Conservation (phyloP, 2,797 vertebrate genomes). For the Pseudochirops corinnae region DNA sequence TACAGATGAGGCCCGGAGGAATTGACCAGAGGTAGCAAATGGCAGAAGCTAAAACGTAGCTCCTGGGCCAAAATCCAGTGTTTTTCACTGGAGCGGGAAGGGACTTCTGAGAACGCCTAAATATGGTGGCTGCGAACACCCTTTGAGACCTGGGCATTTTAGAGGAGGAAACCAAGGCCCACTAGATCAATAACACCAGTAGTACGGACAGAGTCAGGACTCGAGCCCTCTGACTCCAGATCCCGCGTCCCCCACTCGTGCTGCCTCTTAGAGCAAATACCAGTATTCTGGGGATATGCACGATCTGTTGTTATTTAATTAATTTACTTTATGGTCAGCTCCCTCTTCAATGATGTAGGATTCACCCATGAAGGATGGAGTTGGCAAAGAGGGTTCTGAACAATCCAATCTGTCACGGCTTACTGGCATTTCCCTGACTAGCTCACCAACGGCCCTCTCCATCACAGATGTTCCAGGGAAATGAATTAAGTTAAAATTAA, state of each 20-base stretch:
- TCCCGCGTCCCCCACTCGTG: background rate
- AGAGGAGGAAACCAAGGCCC: background rate
- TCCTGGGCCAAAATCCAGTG: background rate
- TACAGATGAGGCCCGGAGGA: no score
- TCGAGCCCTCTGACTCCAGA: background rate
- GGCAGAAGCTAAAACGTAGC: background rate
- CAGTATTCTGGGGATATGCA: background rate
- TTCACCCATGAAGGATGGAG: background rate
- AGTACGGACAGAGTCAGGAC: background rate
- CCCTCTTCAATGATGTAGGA: background rate
- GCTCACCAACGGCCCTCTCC: background rate
- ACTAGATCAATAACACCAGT: background rate
- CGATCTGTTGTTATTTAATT: background rate
- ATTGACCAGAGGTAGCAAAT: no score
- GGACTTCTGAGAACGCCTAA: background rate
- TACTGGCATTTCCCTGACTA: background rate
- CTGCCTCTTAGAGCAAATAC: background rate
- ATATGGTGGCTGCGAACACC: no score
- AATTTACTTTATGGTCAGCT: background rate
- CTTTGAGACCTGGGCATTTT: background rate
- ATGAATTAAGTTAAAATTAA: background rate
- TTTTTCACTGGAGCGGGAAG: background rate
- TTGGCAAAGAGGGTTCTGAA: background rate
- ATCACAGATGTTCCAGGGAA: background rate
- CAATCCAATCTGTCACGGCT: background rate